phyloP scores from a whole-genome alignment of 1,140 invertebrate genomes.

The Bombus haemorrhoidalis region DNA sequence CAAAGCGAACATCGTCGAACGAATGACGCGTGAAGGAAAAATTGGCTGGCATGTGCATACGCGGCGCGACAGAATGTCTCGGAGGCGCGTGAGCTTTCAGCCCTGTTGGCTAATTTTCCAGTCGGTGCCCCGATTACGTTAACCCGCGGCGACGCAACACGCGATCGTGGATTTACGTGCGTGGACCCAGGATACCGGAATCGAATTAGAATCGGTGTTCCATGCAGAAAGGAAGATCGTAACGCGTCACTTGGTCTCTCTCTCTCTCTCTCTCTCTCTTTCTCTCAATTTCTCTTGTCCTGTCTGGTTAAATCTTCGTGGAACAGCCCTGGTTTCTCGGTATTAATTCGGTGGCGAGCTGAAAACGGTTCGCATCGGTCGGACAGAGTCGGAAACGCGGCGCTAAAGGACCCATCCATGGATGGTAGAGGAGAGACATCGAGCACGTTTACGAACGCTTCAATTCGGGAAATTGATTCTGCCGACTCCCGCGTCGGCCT shows the following conservation, averaged over 20 bases:
- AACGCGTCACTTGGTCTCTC: background rate
- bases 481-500: background rate
- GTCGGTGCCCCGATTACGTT: constrained; percentile 38
- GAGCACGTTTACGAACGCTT: constrained; percentile 9
- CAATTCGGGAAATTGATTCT: constrained; percentile 36
- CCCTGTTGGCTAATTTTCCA: constrained; percentile 49
- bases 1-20: background rate
- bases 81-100: constrained; percentile 33
- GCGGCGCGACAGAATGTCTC: background rate
- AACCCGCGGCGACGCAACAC: constrained; percentile 42
- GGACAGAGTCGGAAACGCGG: background rate
- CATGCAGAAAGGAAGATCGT: constrained; percentile 27
- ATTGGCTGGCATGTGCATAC: background rate
- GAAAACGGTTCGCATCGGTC: constrained; percentile 8
- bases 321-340: constrained; percentile 36
- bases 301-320: constrained; percentile 41
- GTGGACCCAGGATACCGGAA: constrained; percentile 11
- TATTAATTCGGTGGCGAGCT: constrained; percentile 48
- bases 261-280: background rate
- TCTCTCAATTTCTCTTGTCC: background rate
- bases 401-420: background rate
- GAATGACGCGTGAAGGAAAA: constrained; percentile 13
- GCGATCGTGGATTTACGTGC: constrained; percentile 43
- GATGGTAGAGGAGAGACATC: background rate
- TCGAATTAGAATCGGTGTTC: constrained; percentile 46